Evolutionary conservation across 92 coral and sea anemone species (phyloP).

Genomic region (Parazoanthus darwini): DNA sequence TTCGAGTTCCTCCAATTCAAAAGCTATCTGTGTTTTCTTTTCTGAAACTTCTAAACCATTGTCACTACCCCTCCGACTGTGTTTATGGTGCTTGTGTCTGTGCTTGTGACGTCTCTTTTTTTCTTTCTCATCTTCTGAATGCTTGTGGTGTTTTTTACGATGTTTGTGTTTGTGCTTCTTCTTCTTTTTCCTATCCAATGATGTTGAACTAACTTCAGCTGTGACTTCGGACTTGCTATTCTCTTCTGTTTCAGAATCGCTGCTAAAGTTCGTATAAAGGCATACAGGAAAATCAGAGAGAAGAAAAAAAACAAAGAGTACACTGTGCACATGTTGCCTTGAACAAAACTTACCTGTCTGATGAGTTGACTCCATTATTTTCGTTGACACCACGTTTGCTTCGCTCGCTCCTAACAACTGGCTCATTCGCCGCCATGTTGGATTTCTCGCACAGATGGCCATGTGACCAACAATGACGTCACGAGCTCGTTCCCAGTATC

Average conservation of each 20-base stretch:
- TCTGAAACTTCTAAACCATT: conserved; percentile 47
- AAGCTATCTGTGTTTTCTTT: conserved; percentile 69
- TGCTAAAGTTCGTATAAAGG: conserved; percentile 4
- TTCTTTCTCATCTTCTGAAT: conserved; percentile 64
- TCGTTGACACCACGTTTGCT: conserved; percentile 10
- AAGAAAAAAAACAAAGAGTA: neutral
- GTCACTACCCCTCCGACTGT: conserved; percentile 37
- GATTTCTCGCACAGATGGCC: conserved; percentile 55
- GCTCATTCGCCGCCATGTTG: conserved; percentile 70
- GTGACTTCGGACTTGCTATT: conserved; percentile 13
- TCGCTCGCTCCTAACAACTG: conserved; percentile 16
- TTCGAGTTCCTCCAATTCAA: conserved; percentile 87
- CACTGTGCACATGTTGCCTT: neutral
- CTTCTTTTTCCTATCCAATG: conserved; percentile 60
- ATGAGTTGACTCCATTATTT: conserved; percentile 38
- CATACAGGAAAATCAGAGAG: neutral
- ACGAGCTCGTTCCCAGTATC: conserved; percentile 25
- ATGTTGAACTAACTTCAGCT: conserved; percentile 30
- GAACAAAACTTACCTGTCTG: conserved; percentile 51
- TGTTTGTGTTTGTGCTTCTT: conserved; percentile 76
- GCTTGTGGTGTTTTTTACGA: conserved; percentile 70
- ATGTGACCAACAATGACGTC: conserved; percentile 52
- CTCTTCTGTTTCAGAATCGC: conserved; percentile 50
- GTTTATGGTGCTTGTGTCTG: conserved; percentile 67
- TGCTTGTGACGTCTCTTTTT: conserved; percentile 85